Percentiles rank a stretch among this genome's conserved stretches.
Conservation (phyloP, 2,113 vertebrate species). For the Ictalurus furcatus region DNA sequence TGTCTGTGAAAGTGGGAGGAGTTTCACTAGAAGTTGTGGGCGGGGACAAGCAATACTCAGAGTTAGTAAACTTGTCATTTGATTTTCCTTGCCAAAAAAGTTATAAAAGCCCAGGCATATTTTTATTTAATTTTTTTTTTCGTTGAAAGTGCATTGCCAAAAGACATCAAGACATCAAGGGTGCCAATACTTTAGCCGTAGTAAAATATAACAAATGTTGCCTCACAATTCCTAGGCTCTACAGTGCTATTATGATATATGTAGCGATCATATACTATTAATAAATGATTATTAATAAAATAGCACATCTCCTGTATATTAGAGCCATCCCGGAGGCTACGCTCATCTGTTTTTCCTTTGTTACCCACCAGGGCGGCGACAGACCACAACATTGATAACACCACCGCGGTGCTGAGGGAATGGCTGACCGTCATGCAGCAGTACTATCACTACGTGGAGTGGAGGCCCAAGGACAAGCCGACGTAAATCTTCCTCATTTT, state of each 20-base stretch:
- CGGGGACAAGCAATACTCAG: not conserved
- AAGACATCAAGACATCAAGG: too few relatives aligned
- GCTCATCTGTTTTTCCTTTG: not conserved
- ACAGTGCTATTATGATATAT: not conserved
- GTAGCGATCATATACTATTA: not conserved
- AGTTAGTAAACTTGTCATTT: not conserved
- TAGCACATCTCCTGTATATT: not conserved
- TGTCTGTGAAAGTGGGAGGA: not conserved
- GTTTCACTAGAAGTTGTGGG: not conserved
- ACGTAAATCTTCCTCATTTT: slow-evolving; percentile 70
- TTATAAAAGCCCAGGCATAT: not conserved
- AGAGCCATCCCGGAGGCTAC: not conserved
- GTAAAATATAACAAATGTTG: too few relatives aligned
- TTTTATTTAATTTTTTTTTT: too few relatives aligned
- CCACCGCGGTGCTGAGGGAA: slow-evolving; percentile 81
- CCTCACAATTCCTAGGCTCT: not conserved
- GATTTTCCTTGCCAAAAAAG: not conserved
- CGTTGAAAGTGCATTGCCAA: too few relatives aligned
- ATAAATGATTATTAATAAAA: not conserved
- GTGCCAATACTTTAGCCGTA: too few relatives aligned
- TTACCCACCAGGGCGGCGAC: slow-evolving; percentile 81
- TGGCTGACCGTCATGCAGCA: slow-evolving; percentile 83
- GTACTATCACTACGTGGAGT: slow-evolving; percentile 81
- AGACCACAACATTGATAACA: slow-evolving; percentile 90
- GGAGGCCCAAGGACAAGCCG: slow-evolving; percentile 82